Evolutionary conservation across 2,113 vertebrate genomes (phyloP).

Genomic region (Tachycineta bicolor): DNA sequence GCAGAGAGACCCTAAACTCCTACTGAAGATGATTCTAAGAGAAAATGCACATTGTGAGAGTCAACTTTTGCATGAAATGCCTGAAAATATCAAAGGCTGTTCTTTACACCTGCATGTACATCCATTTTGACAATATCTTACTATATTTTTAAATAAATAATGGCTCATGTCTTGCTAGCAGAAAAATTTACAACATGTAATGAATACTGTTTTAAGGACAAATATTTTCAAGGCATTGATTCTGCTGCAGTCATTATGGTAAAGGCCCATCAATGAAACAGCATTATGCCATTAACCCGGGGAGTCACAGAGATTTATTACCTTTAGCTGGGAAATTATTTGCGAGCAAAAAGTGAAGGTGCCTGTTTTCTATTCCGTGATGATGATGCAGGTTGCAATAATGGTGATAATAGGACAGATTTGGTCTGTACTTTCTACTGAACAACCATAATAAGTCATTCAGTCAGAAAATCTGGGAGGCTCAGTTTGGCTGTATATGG

Average conservation of each 20-base stretch:
- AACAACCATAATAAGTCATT: background rate
- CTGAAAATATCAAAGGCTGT: background rate
- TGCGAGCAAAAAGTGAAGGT: background rate
- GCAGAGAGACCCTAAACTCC: background rate
- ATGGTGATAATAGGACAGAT: background rate
- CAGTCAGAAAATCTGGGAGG: background rate
- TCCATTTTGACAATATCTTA: background rate
- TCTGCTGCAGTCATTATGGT: background rate
- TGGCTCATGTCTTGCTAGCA: background rate
- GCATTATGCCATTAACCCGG: background rate
- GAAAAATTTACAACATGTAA: background rate
- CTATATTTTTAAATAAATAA: background rate
- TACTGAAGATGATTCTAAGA: background rate
- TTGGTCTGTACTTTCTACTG: background rate
- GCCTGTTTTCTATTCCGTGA: background rate
- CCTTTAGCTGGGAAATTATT: background rate
- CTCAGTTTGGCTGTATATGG: background rate
- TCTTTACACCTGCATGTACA: background rate
- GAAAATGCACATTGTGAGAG: background rate
- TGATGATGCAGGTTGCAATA: background rate
- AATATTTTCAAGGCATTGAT: background rate
- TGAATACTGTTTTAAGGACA: background rate
- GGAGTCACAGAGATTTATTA: background rate
- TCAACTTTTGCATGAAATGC: background rate
- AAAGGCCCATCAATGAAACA: constrained; percentile 6